Conservation (phyloP, 2,888 invertebrate genomes). For the Heliconius aoede region DNA sequence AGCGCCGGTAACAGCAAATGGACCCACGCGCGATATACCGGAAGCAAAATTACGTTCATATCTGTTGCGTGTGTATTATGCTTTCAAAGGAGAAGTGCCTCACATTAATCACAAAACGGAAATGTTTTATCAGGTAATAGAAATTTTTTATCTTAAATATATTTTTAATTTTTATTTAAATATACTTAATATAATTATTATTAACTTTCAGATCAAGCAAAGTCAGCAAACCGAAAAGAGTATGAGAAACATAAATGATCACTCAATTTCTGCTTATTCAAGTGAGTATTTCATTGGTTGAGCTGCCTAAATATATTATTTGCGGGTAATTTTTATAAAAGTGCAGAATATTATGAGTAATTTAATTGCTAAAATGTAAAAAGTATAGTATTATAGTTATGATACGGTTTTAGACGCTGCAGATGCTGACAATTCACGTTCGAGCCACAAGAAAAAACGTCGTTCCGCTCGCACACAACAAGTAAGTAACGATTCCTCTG, state of each 20-base stretch:
- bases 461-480: conserved; percentile 67
- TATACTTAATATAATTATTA: conserved; percentile 40
- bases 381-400: not conserved
- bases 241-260: conserved; percentile 61
- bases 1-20: conserved; percentile 87
- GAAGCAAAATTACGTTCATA: conserved; percentile 92
- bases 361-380: not conserved
- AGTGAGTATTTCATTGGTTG: conserved; percentile 62
- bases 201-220: conserved; percentile 67
- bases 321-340: not conserved
- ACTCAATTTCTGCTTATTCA: conserved; percentile 67
- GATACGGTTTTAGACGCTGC: conserved; percentile 61
- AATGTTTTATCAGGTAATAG: conserved; percentile 69
- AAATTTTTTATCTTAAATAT: not conserved
- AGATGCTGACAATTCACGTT: conserved; percentile 71
- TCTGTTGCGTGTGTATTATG: conserved; percentile 93
- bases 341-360: not conserved
- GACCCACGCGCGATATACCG: conserved; percentile 88
- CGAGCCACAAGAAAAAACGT: conserved; percentile 73
- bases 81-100: conserved; percentile 96
- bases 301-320: not conserved
- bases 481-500: conserved; percentile 77
- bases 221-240: conserved; percentile 72
- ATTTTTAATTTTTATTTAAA: not conserved
- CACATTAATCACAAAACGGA: conserved; percentile 69